Percentiles rank a stretch among this genome's conserved stretches.
Evolutionary conservation across 2,888 invertebrate genomes (phyloP).

Genomic region (Aporophyla lueneburgensis): DNA sequence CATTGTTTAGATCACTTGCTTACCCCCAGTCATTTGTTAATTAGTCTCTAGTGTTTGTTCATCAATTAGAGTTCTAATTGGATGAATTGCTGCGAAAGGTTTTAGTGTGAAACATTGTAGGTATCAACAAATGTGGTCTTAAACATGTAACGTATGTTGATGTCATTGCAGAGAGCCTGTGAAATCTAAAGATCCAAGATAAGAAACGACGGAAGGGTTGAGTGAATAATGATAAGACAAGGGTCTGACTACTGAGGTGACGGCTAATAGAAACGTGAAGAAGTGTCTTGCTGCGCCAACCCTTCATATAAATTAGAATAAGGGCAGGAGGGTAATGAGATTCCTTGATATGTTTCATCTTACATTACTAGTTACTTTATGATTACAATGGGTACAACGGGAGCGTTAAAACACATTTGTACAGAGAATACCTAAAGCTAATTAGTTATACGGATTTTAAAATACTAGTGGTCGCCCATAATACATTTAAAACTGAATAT

Average conservation of each 20-base stretch:
- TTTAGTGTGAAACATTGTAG: neutral
- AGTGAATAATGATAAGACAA: neutral
- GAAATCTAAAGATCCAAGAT: neutral
- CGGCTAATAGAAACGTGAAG: neutral
- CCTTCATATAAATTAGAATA: neutral
- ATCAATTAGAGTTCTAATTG: constrained; percentile 34
- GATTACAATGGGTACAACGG: no score
- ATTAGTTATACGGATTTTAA: no score
- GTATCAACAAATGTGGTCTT: neutral
- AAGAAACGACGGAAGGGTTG: neutral
- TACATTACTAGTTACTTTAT: neutral
- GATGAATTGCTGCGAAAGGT: constrained; percentile 22
- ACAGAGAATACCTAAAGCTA: no score
- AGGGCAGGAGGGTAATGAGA: neutral
- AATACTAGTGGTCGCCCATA: no score
- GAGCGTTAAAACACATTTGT: no score
- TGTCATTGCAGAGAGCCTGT: neutral
- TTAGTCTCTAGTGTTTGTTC: constrained; percentile 36
- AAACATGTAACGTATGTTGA: neutral
- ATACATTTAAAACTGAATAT: no score
- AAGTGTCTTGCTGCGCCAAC: neutral
- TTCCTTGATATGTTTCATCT: neutral
- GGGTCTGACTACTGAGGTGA: neutral
- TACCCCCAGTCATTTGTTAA: constrained; percentile 50
- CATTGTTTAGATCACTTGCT: constrained; percentile 64